A percentile compares a stretch with the other conserved stretches of the same genome.
Conservation (phyloP, 2,888 invertebrate genomes). For the Phortica magna region DNA sequence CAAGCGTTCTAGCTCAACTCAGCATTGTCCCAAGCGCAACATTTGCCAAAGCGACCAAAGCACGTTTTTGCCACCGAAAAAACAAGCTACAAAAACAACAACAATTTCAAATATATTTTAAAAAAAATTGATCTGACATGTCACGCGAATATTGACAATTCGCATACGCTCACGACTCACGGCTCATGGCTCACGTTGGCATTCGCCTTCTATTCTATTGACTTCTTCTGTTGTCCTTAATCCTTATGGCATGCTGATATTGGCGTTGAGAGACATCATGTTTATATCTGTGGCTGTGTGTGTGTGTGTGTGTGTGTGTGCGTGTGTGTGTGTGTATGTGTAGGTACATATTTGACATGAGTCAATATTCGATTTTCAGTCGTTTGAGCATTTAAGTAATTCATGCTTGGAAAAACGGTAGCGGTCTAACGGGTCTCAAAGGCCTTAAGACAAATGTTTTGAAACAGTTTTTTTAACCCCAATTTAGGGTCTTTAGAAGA, state of each 20-base stretch:
- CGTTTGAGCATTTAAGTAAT: too few species aligned
- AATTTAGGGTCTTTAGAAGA: too few species aligned
- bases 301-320: background rate
- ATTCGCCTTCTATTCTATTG: too few species aligned
- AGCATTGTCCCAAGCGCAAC: slow-evolving; percentile 62
- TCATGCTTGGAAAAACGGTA: background rate
- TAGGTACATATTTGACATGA: background rate
- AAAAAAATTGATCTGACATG: slow-evolving; percentile 75
- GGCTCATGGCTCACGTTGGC: background rate
- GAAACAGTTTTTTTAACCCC: too few species aligned
- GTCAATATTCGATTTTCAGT: background rate
- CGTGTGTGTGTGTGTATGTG: background rate
- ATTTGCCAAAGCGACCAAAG: slow-evolving; percentile 68
- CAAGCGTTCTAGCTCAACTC: slow-evolving; percentile 25
- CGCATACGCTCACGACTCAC: background rate
- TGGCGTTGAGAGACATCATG: background rate
- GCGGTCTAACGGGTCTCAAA: background rate
- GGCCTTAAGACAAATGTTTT: too few species aligned
- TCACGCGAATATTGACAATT: slow-evolving; percentile 64
- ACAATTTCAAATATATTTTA: slow-evolving; percentile 63
- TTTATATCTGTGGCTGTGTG: too few species aligned
- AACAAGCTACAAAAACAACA: slow-evolving; percentile 57
- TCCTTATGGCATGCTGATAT: background rate
- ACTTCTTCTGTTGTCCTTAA: background rate
- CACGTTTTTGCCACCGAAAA: slow-evolving; percentile 60